Evolutionary conservation across 1,140 invertebrate species (phyloP).

Genomic region (Arion vulgaris): DNA sequence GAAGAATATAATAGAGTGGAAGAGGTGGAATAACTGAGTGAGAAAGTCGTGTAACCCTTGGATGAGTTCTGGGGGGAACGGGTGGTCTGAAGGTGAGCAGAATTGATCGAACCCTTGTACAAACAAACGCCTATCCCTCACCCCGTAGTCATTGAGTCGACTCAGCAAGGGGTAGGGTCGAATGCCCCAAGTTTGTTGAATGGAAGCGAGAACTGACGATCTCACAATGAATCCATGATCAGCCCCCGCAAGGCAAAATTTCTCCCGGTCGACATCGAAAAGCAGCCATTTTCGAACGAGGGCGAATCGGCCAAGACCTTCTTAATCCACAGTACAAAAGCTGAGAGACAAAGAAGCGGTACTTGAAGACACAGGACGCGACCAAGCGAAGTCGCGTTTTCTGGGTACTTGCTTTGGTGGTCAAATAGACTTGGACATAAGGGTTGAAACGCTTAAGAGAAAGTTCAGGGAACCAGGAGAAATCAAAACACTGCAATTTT

Average conservation of each 20-base stretch:
- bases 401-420: neutral
- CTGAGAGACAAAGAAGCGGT: neutral
- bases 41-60: neutral
- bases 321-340: neutral
- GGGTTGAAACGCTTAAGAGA: neutral
- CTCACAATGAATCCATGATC: neutral
- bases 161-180: neutral
- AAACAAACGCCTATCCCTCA: conserved; percentile 1
- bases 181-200: conserved; percentile 3
- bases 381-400: neutral
- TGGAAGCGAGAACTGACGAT: neutral
- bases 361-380: neutral
- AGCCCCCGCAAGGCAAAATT: conserved; percentile 1
- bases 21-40: neutral
- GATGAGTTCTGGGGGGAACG: neutral
- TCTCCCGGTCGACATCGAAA: conserved; percentile 5
- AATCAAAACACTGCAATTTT: conserved; percentile 4
- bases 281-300: neutral
- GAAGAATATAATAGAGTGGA: neutral
- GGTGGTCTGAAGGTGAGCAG: neutral
- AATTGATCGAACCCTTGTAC: conserved; percentile 7
- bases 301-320: neutral
- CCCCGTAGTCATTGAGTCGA: neutral
- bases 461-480: neutral
- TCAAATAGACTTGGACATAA: neutral